phyloP scores from a whole-genome alignment of 1,140 invertebrate genomes.

The Venturia canescens region DNA sequence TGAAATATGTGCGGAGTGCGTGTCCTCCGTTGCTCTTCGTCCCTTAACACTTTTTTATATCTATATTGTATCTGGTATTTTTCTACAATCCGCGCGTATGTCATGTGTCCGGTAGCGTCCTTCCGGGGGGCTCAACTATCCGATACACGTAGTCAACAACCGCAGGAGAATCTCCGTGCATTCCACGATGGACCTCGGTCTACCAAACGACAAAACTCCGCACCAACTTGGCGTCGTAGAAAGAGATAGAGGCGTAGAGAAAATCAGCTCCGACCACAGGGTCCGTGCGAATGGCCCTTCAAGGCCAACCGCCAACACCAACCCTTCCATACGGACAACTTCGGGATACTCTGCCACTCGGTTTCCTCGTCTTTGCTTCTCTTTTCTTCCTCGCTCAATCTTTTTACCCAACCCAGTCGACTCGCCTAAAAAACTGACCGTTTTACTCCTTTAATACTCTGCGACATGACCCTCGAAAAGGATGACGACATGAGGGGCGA shows the following conservation, averaged over 20 bases:
- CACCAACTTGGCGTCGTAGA: conserved; percentile 21
- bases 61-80: neutral
- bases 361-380: neutral
- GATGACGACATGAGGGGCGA: too few relatives aligned
- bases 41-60: too few relatives aligned
- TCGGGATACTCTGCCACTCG: neutral
- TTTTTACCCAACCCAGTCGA: neutral
- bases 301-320: conserved; percentile 68
- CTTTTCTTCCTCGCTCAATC: neutral
- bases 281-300: conserved; percentile 69
- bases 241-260: conserved; percentile 16
- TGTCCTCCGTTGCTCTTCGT: neutral
- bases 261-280: conserved; percentile 47
- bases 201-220: conserved; percentile 28
- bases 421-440: neutral
- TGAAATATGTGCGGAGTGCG: conserved; percentile 27
- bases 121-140: neutral
- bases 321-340: conserved; percentile 64
- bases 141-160: neutral
- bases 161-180: conserved; percentile 57
- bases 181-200: conserved; percentile 56
- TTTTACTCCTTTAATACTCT: neutral
- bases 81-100: neutral
- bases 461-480: too few relatives aligned
- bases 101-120: neutral